Evolutionary conservation across 2,113 vertebrate genomes (phyloP).

Genomic region (Chloebia gouldiae): DNA sequence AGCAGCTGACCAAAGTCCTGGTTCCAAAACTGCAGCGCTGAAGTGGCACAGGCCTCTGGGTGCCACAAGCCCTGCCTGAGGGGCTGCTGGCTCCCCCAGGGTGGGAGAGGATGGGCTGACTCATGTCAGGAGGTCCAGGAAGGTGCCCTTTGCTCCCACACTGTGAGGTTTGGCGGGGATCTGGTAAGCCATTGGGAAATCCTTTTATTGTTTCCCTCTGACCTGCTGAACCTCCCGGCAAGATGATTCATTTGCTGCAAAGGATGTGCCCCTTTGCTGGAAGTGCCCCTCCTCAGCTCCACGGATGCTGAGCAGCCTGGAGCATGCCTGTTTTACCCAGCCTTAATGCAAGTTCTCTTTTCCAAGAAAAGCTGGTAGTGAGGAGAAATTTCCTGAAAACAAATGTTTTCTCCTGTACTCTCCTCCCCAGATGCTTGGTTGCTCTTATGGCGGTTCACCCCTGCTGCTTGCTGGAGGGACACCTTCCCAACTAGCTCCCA

Average conservation of each 20-base stretch:
- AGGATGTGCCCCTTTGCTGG: slow-evolving; percentile 24
- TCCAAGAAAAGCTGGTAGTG: background rate
- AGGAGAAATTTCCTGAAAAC: background rate
- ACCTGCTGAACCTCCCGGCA: background rate
- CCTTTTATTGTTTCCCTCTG: slow-evolving; percentile 50
- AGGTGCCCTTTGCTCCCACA: background rate
- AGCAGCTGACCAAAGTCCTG: background rate
- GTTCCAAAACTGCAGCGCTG: background rate
- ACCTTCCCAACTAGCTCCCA: background rate
- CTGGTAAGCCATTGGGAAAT: slow-evolving; percentile 38
- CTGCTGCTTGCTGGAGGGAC: background rate
- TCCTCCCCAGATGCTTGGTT: background rate
- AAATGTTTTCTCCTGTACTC: background rate
- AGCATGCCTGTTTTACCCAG: background rate
- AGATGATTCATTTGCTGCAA: slow-evolving; percentile 30
- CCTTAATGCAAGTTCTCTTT: background rate
- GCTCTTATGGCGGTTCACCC: background rate
- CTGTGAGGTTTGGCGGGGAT: slow-evolving; percentile 11
- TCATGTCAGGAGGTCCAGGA: background rate
- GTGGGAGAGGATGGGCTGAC: background rate
- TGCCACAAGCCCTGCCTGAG: background rate
- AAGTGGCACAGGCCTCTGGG: background rate
- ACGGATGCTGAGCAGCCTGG: background rate
- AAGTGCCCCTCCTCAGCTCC: background rate
- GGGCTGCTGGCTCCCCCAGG: background rate